Evolutionary conservation across 2,888 invertebrate genomes (phyloP).

Genomic region (Lucinisca nassula): DNA sequence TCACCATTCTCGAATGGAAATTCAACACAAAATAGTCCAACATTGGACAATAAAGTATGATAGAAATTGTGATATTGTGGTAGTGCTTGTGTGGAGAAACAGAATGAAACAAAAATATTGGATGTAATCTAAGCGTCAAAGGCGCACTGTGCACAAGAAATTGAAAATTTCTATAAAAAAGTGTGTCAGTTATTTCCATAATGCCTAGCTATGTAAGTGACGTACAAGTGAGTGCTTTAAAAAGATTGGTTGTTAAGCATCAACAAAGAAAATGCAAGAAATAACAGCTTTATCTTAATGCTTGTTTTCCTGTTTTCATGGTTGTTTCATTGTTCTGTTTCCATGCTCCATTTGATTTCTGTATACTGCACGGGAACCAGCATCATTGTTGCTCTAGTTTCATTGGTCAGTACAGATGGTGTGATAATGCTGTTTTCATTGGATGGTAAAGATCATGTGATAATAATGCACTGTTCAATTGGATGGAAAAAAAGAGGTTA

Average conservation of each 20-base stretch:
- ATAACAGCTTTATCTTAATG: background rate
- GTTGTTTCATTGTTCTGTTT: background rate
- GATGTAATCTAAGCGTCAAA: constrained; percentile 1
- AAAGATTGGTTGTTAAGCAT: background rate
- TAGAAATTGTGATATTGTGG: constrained; percentile 44
- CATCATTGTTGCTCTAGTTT: too few relatives aligned
- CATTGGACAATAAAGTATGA: constrained; percentile 67
- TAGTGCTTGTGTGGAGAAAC: constrained; percentile 6
- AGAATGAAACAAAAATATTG: background rate
- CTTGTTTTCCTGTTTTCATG: background rate
- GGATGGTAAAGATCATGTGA: background rate
- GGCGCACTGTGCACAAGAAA: constrained; percentile 11
- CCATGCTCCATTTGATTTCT: too few relatives aligned
- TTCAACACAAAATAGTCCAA: constrained; percentile 63
- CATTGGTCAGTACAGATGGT: background rate
- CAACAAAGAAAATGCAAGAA: constrained; percentile 1
- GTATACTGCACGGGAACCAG: too few relatives aligned
- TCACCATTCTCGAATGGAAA: constrained; percentile 53
- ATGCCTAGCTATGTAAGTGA: constrained; percentile 8
- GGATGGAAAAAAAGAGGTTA: background rate
- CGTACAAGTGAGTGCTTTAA: background rate
- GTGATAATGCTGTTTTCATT: background rate
- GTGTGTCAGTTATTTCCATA: background rate
- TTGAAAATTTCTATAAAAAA: background rate
- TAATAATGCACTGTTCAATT: background rate